Evolutionary conservation across 2,888 invertebrate species (phyloP), one percentile per base, ranked within the genome.

Genomic region (Monoplex corrugatus): DNA sequence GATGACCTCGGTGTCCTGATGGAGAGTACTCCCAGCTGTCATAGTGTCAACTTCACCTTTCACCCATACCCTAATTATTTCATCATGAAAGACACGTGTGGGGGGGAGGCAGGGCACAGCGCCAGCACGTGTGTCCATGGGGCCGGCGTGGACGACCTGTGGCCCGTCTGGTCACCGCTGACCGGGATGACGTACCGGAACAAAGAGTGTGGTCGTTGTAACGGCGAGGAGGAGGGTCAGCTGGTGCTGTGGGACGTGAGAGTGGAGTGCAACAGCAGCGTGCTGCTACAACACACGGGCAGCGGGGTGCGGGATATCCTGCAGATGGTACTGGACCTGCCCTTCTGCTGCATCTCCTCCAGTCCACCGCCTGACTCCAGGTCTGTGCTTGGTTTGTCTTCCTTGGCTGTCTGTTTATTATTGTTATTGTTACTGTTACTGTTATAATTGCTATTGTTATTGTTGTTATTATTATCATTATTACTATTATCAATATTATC

Each of bases 161-260:
- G 78, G 78, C 78, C 78, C 0, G 78, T 78, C 28, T 78, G 40
- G 40, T 78, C 78, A 5, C 43, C 78, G 40, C n/a, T 3, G 0
- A 78, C 78, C 23, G 78, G 78, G 6, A 43, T 78, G 23, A 43
- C 78, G 78, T 78, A 78, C 78, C 78, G 78, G 19, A 78, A 78
- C 78, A 2, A 32, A 43, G 3, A 40, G n/a, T 78, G 78, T 43
- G 78, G 40, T 28, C 23, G 23, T 5, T 78, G 78, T 43, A 78
- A 78, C 78, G 28, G 78, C 19, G 78, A 78, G 78, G 43, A 19
- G 3, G 78, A 28, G 8, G 8, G 23, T 35, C 35, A 28, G 40
- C 40, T 78, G 78, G 40, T 43, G 78, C 23, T 2, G 43, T 78
- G 78, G 78, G 78, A 78, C 23, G 78, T 78, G 40, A 23, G 5